These are phyloP conservation scores for Branchipolynoe longqiensis DNA, from an alignment of 2,888 invertebrate species.

Conservation along the genomic window DNA sequence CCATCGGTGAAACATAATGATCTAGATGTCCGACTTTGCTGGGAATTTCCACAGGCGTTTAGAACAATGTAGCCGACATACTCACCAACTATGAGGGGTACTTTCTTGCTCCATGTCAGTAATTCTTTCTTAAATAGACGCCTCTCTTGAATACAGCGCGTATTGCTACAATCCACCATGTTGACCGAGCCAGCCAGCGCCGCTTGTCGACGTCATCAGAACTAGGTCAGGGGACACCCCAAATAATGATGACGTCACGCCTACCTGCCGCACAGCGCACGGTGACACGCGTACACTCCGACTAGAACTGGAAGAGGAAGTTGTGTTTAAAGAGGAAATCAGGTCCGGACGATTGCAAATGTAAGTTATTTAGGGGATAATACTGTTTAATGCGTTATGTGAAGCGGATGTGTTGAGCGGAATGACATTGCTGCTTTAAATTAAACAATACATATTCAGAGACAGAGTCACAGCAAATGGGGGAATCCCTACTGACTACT, in stretches of 20 bases:
- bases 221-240: slow-evolving; percentile 64
- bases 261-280: slow-evolving; percentile 61
- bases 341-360: not conserved
- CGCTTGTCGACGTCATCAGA: slow-evolving; percentile 60
- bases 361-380: not conserved
- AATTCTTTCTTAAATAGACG: slow-evolving; percentile 81
- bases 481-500: too few species aligned
- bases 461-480: too few species aligned
- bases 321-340: not conserved
- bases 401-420: too few species aligned
- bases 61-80: slow-evolving; percentile 61
- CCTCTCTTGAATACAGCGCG: slow-evolving; percentile 79
- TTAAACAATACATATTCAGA: too few species aligned
- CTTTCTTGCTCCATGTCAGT: slow-evolving; percentile 81
- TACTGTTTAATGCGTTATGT: too few species aligned
- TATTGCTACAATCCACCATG: slow-evolving; percentile 81
- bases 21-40: slow-evolving; percentile 36
- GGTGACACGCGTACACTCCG: not conserved
- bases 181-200: slow-evolving; percentile 68
- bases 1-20: slow-evolving; percentile 59
- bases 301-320: not conserved
- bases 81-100: slow-evolving; percentile 79
- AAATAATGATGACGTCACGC: slow-evolving; percentile 73
- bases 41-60: slow-evolving; percentile 30
- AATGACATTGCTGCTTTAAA: too few species aligned